phyloP scores from a whole-genome alignment of 2,797 vertebrate species.

The Eleutherodactylus coqui region DNA sequence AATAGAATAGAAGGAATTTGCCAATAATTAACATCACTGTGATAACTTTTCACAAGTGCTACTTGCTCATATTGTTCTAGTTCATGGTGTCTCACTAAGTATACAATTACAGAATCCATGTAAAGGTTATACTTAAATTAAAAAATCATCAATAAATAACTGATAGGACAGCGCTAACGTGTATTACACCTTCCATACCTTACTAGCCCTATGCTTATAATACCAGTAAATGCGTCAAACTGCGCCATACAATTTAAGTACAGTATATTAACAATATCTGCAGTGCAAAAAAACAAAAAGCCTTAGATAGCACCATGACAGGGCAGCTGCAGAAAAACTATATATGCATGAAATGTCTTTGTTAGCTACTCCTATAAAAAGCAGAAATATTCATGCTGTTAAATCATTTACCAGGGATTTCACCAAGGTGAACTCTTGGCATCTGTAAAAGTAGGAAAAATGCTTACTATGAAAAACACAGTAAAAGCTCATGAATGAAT shows the following conservation, averaged over 20 bases:
- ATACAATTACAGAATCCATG: neutral
- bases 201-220: neutral
- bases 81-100: no score
- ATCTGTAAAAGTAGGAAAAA: neutral
- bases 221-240: neutral
- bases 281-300: neutral
- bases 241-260: neutral
- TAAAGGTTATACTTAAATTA: neutral
- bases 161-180: no score
- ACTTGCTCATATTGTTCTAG: neutral
- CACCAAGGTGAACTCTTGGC: conserved; percentile 17
- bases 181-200: no score
- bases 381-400: conserved; percentile 15
- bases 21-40: neutral
- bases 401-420: conserved; percentile 34
- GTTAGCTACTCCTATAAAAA: neutral
- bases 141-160: neutral
- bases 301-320: neutral
- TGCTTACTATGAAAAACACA: conserved; percentile 1
- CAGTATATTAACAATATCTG: neutral
- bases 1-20: neutral
- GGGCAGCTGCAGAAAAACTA: neutral
- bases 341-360: neutral
- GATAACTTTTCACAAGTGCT: neutral
- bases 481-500: neutral